phyloP scores from a whole-genome alignment of 92 coral and sea anemone species.

The Epizoanthus scotinus region DNA sequence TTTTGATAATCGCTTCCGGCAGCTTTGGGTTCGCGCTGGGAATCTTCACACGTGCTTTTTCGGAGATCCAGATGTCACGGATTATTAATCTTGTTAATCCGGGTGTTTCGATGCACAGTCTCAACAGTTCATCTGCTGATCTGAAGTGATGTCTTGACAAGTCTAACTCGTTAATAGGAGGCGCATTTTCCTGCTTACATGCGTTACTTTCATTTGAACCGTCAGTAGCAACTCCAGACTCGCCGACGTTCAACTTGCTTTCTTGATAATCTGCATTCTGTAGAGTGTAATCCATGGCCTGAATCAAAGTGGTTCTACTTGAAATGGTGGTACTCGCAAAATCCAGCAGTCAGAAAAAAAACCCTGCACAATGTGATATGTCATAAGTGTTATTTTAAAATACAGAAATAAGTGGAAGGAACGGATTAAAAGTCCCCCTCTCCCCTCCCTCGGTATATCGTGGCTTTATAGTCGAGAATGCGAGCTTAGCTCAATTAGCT shows the following conservation, averaged over 20 bases:
- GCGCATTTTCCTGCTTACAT: background rate
- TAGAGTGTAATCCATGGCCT: background rate
- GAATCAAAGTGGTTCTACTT: too few relatives aligned
- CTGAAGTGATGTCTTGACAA: slow-evolving; percentile 19
- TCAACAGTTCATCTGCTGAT: slow-evolving; percentile 13
- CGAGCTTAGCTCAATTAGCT: too few relatives aligned
- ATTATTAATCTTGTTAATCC: slow-evolving; percentile 12
- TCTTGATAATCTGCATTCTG: background rate
- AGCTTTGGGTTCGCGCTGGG: slow-evolving; percentile 2
- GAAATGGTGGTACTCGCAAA: too few relatives aligned
- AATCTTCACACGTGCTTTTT: background rate
- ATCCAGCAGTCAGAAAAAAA: too few relatives aligned
- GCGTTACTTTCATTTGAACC: background rate
- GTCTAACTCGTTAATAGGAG: slow-evolving; percentile 6
- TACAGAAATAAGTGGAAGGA: too few relatives aligned
- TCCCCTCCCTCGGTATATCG: too few relatives aligned
- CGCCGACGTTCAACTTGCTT: background rate
- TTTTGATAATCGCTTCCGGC: background rate
- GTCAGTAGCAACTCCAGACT: background rate
- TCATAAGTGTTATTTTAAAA: too few relatives aligned
- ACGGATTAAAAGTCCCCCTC: too few relatives aligned
- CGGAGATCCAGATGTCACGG: slow-evolving; percentile 29
- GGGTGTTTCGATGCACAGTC: slow-evolving; percentile 17
- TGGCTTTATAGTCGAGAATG: too few relatives aligned
- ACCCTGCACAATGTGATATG: too few relatives aligned